phyloP scores from a whole-genome alignment of 2,797 vertebrate genomes.

The Trachurus trachurus region DNA sequence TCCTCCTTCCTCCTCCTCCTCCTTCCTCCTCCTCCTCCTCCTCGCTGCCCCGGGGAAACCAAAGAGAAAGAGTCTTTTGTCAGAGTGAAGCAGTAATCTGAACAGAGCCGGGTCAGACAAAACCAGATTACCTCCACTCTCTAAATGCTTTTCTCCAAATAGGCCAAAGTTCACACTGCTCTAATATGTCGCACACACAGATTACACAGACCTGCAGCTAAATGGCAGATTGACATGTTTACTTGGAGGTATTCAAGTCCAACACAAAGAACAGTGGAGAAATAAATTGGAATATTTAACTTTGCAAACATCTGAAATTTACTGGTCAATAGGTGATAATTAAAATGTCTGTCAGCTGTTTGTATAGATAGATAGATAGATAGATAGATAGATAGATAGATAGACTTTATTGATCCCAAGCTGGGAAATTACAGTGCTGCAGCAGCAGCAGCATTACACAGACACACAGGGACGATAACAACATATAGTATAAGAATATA shows the following conservation, averaged over 20 bases:
- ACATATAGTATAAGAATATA: too few species aligned
- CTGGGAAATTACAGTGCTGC: too few species aligned
- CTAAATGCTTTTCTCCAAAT: constrained; percentile 52
- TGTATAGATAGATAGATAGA: too few species aligned
- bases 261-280: neutral
- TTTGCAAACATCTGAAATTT: neutral
- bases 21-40: neutral
- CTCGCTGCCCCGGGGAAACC: constrained; percentile 19
- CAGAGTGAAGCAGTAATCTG: constrained; percentile 63
- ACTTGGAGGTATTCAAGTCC: neutral
- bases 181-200: constrained; percentile 10
- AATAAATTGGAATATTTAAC: neutral
- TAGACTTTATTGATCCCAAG: too few species aligned
- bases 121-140: constrained; percentile 52
- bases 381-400: too few species aligned
- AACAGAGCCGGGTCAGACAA: constrained; percentile 43
- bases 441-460: too few species aligned
- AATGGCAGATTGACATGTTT: neutral
- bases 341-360: too few species aligned
- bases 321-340: too few species aligned
- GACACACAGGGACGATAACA: too few species aligned
- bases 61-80: constrained; percentile 80
- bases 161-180: constrained; percentile 72
- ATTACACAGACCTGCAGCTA: neutral
- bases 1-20: constrained; percentile 9